Conservation (phyloP, 2,888 invertebrate genomes). For the Enchytraeus crypticus region DNA sequence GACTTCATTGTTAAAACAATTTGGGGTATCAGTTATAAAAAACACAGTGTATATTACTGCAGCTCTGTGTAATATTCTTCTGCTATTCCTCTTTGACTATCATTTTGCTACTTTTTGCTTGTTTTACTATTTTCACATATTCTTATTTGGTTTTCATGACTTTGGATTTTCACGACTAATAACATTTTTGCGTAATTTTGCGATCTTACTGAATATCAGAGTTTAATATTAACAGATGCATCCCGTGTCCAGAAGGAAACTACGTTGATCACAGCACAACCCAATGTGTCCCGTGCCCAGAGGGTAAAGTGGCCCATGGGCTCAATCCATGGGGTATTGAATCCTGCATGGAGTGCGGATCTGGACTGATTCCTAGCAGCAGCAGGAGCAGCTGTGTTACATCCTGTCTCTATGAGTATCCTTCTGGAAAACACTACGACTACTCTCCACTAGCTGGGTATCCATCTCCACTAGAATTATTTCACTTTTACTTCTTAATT, state of each 20-base stretch:
- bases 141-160: not conserved
- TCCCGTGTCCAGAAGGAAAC: conserved; percentile 53
- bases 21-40: no score
- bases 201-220: not conserved
- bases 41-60: no score
- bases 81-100: not conserved
- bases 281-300: conserved; percentile 51
- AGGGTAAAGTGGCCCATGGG: conserved; percentile 35
- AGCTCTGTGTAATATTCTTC: no score
- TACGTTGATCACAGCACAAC: conserved; percentile 49
- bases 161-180: not conserved
- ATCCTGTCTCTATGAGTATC: conserved; percentile 46
- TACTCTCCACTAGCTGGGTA: conserved; percentile 43
- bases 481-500: no score
- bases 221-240: conserved; percentile 50
- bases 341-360: conserved; percentile 52
- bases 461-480: no score
- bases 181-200: no score
- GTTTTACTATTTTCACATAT: not conserved
- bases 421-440: conserved; percentile 36
- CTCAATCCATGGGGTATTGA: conserved; percentile 27
- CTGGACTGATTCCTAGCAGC: conserved; percentile 47
- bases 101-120: not conserved
- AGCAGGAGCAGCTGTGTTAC: conserved; percentile 50
- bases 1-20: no score